Evolutionary conservation across 2,888 invertebrate genomes (phyloP).

Genomic region (Mimas tiliae): DNA sequence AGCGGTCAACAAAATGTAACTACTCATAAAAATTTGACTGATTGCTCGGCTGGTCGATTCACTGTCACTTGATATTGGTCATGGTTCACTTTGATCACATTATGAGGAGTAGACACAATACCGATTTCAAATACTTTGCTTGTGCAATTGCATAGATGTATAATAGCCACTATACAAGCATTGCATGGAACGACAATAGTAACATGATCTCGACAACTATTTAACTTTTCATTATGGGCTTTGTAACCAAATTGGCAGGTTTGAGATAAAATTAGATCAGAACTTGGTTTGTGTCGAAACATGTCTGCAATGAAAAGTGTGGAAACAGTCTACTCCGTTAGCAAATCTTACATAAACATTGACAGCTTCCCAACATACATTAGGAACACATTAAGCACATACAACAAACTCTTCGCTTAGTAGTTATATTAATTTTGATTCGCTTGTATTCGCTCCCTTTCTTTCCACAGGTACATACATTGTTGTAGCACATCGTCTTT

Average conservation of each 20-base stretch:
- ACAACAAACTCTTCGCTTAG: conserved; percentile 57
- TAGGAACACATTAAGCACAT: conserved; percentile 59
- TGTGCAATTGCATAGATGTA: conserved; percentile 70
- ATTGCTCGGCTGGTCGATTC: conserved; percentile 80
- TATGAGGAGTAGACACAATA: conserved; percentile 70
- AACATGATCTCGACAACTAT: conserved; percentile 28
- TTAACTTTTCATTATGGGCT: conserved; percentile 75
- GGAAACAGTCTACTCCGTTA: conserved; percentile 59
- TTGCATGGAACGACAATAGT: conserved; percentile 59
- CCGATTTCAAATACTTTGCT: conserved; percentile 66
- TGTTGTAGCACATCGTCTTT: conserved; percentile 24
- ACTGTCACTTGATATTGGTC: conserved; percentile 79
- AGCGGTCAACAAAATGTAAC: conserved; percentile 85
- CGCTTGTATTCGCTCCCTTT: conserved; percentile 35
- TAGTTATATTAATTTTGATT: conserved; percentile 49
- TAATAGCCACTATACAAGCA: conserved; percentile 55
- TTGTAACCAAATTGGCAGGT: conserved; percentile 66
- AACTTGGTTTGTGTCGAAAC: conserved; percentile 18
- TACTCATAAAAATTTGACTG: conserved; percentile 71
- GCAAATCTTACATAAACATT: conserved; percentile 41
- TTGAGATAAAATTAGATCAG: conserved; percentile 36
- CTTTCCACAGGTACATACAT: conserved; percentile 24
- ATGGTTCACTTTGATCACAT: conserved; percentile 78
- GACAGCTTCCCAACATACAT: conserved; percentile 48
- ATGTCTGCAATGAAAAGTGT: conserved; percentile 75